Evolutionary conservation across 2,888 invertebrate species (phyloP).

Genomic region (Epicampocera succincta): DNA sequence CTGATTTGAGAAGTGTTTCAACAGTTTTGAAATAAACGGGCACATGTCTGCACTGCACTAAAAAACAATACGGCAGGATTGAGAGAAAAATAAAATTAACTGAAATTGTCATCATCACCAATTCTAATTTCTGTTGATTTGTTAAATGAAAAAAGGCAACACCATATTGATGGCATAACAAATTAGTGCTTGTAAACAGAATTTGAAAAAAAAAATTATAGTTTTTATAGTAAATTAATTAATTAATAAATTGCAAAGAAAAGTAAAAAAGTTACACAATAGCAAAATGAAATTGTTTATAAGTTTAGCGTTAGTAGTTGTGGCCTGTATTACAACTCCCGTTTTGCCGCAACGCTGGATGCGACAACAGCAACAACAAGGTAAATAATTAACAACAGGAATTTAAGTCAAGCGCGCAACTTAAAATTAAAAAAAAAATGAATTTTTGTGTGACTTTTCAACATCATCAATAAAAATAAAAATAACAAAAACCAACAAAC

Average conservation of each 20-base stretch:
- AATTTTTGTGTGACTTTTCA: not conserved
- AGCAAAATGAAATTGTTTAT: constrained; percentile 46
- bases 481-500: too few species aligned
- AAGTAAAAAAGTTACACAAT: not conserved
- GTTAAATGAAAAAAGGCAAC: not conserved
- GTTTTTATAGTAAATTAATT: not conserved
- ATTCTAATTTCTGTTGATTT: not conserved
- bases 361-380: constrained; percentile 50
- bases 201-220: constrained; percentile 9
- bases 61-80: constrained; percentile 18
- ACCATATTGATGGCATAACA: not conserved
- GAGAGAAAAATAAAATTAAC: too few species aligned
- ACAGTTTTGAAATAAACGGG: constrained; percentile 59
- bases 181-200: not conserved
- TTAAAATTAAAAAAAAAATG: not conserved
- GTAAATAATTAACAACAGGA: constrained; percentile 5
- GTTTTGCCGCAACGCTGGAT: constrained; percentile 55
- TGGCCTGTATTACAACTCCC: constrained; percentile 54
- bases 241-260: not conserved
- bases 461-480: not conserved
- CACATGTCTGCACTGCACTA: constrained; percentile 29
- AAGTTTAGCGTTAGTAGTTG: constrained; percentile 46
- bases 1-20: constrained; percentile 38
- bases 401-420: constrained; percentile 7
- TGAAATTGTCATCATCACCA: too few species aligned